Evolutionary conservation across 2,888 invertebrate species (phyloP).

Genomic region (Drosophila affinis): DNA sequence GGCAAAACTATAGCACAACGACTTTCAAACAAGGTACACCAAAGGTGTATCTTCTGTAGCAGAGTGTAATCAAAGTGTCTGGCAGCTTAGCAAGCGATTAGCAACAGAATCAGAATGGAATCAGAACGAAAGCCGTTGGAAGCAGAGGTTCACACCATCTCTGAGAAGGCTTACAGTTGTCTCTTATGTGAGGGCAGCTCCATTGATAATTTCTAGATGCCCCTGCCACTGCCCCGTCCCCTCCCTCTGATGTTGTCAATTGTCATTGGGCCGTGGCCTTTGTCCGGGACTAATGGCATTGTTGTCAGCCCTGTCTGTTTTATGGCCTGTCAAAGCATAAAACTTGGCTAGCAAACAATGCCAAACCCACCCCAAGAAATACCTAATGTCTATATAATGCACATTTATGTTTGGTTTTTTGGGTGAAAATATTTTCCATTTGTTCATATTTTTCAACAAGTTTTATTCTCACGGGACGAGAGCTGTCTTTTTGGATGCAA

Average conservation of each 20-base stretch:
- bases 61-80: slow-evolving; percentile 35
- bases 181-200: background rate
- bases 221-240: slow-evolving; percentile 23
- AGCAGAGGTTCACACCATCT: slow-evolving; percentile 65
- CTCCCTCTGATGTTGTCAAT: slow-evolving; percentile 53
- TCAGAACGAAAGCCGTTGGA: slow-evolving; percentile 7
- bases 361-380: slow-evolving; percentile 16
- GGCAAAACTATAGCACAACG: too few relatives aligned
- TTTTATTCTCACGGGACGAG: slow-evolving; percentile 59
- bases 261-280: slow-evolving; percentile 57
- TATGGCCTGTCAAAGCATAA: slow-evolving; percentile 71
- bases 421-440: slow-evolving; percentile 60
- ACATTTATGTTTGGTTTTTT: slow-evolving; percentile 53
- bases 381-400: slow-evolving; percentile 62
- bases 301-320: slow-evolving; percentile 63
- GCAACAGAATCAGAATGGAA: slow-evolving; percentile 48
- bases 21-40: too few relatives aligned
- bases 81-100: slow-evolving; percentile 68
- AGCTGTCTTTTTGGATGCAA: slow-evolving; percentile 53
- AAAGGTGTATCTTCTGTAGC: background rate
- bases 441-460: slow-evolving; percentile 73
- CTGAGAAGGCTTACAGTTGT: slow-evolving; percentile 17
- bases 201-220: slow-evolving; percentile 56
- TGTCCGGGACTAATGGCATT: slow-evolving; percentile 69
- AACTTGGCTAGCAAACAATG: slow-evolving; percentile 60